Conservation (phyloP, 1,140 invertebrate genomes). For the Acromyrmex charruanus region DNA sequence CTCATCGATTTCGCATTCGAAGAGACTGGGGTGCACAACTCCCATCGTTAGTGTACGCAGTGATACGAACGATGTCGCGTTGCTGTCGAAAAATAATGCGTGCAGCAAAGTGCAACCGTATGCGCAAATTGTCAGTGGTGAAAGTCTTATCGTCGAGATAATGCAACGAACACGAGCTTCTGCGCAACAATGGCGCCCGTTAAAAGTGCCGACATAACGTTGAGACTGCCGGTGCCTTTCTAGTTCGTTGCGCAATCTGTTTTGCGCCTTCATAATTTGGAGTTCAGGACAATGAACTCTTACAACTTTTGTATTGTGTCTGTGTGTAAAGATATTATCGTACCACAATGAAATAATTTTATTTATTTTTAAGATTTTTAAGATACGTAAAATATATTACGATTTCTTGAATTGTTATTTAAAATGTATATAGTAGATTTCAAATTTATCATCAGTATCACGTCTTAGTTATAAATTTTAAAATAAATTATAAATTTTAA, state of each 20-base stretch:
- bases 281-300: slow-evolving; percentile 30
- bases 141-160: slow-evolving; percentile 62
- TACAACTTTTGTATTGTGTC: background rate
- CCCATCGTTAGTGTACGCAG: background rate
- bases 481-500: too few relatives aligned
- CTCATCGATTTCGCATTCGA: slow-evolving; percentile 56
- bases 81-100: slow-evolving; percentile 51
- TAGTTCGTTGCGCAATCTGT: slow-evolving; percentile 50
- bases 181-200: slow-evolving; percentile 57
- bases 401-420: background rate
- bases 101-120: slow-evolving; percentile 41
- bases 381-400: background rate
- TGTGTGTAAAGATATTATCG: background rate
- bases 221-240: slow-evolving; percentile 52
- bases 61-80: background rate
- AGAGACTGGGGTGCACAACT: background rate
- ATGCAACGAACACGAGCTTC: slow-evolving; percentile 56
- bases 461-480: background rate
- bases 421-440: background rate
- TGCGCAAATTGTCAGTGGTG: slow-evolving; percentile 24
- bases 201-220: slow-evolving; percentile 31
- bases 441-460: background rate
- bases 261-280: slow-evolving; percentile 51
- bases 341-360: background rate
- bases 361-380: background rate